A percentile compares a stretch with the other conserved stretches of the same genome.
phyloP scores from a whole-genome alignment of 2,113 vertebrate species.

The Clarias macrocephalus region DNA sequence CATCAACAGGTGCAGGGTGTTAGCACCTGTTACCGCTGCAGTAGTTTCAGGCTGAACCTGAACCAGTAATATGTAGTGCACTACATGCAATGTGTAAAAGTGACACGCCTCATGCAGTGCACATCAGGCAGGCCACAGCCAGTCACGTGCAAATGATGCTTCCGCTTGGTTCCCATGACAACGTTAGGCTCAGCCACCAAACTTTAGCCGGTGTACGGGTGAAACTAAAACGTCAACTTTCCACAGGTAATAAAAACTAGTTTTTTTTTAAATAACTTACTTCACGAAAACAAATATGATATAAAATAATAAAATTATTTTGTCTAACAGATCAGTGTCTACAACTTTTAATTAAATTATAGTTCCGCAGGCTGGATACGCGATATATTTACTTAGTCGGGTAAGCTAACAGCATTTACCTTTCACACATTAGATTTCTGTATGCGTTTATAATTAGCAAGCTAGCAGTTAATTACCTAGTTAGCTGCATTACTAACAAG shows the following conservation, averaged over 20 bases:
- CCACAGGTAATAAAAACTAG: constrained; percentile 26
- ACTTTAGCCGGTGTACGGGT: background rate
- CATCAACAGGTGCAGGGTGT: background rate
- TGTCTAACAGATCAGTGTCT: background rate
- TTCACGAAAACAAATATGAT: background rate
- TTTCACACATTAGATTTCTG: background rate
- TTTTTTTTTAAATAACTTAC: background rate
- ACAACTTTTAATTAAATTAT: background rate
- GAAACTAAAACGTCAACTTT: background rate
- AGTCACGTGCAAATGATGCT: background rate
- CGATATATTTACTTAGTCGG: background rate
- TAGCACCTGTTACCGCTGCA: background rate
- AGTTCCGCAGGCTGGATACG: background rate
- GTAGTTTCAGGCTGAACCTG: background rate
- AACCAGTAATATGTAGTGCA: background rate
- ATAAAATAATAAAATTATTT: background rate
- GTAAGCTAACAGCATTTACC: background rate
- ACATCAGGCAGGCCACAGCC: background rate
- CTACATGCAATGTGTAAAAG: background rate
- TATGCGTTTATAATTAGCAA: background rate
- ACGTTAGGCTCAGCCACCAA: constrained; percentile 36
- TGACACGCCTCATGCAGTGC: background rate
- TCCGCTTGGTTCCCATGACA: constrained; percentile 56
- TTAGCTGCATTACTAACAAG: background rate
- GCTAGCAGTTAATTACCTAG: background rate